phyloP scores from a whole-genome alignment of 2,797 vertebrate species.

The Muscicapa comitata region DNA sequence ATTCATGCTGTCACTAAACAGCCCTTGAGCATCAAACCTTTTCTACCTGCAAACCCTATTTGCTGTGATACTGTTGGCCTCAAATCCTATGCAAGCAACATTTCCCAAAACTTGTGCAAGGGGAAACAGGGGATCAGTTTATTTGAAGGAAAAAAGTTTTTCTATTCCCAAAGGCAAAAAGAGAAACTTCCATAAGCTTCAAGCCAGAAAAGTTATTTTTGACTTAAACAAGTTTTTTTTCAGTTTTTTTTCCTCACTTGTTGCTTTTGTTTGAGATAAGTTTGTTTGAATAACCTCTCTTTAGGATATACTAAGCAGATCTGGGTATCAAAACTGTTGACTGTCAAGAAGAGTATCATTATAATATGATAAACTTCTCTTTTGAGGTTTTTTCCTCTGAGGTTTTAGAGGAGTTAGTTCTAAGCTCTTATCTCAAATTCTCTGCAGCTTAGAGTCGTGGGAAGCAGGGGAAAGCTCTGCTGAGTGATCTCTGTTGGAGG shows the following conservation, averaged over 20 bases:
- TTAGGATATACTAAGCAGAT: neutral
- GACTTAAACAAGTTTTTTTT: neutral
- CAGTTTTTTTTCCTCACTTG: neutral
- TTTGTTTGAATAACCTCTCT: neutral
- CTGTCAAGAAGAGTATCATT: neutral
- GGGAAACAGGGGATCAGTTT: neutral
- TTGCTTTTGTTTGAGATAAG: neutral
- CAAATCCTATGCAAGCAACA: neutral
- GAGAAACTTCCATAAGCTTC: neutral
- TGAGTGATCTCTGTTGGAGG: neutral
- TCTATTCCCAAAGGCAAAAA: neutral
- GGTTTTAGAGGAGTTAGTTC: neutral
- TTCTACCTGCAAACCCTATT: neutral
- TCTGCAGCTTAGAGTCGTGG: neutral
- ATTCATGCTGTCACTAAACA: neutral
- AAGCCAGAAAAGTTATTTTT: neutral
- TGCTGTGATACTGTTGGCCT: neutral
- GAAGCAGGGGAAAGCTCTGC: neutral
- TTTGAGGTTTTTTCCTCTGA: neutral
- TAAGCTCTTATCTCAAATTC: neutral
- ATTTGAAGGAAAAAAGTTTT: neutral
- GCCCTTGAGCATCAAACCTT: neutral
- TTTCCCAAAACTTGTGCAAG: neutral
- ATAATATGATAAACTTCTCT: neutral
- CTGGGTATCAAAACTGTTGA: neutral